Evolutionary conservation across 2,113 vertebrate genomes (phyloP).

Genomic region (Oncorhynchus gorbuscha): DNA sequence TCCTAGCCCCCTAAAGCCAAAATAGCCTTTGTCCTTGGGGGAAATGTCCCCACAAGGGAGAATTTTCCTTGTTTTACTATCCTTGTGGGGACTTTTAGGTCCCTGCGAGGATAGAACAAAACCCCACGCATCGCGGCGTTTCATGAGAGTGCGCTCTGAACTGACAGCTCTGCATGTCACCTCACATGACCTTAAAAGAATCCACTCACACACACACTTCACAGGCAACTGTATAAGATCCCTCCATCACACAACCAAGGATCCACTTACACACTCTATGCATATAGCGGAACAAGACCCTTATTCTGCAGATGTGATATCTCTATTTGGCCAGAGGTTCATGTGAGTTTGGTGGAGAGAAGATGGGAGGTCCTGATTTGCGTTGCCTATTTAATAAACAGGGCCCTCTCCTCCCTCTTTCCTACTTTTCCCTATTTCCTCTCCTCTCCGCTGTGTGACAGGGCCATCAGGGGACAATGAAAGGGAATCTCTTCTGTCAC

Average conservation of each 20-base stretch:
- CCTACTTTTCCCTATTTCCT: too few relatives aligned
- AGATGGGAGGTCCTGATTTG: background rate
- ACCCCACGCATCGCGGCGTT: too few relatives aligned
- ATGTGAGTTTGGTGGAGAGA: background rate
- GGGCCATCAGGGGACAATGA: slow-evolving; percentile 54
- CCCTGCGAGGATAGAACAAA: too few relatives aligned
- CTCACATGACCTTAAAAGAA: background rate
- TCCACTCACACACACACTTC: background rate
- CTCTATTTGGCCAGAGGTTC: too few relatives aligned
- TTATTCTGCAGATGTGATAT: too few relatives aligned
- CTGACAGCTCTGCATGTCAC: background rate
- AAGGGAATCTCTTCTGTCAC: slow-evolving; percentile 75
- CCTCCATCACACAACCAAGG: background rate
- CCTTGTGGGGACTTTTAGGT: too few relatives aligned
- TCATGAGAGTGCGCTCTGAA: background rate
- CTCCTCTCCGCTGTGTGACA: background rate
- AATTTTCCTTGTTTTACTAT: too few relatives aligned
- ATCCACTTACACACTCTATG: background rate
- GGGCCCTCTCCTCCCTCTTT: too few relatives aligned
- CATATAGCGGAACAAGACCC: background rate
- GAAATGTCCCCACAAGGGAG: too few relatives aligned
- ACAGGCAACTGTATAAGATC: background rate
- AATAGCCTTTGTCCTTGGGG: too few relatives aligned
- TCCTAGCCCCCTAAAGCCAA: too few relatives aligned
- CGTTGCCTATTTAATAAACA: too few relatives aligned